Percentiles rank a stretch among this genome's conserved stretches.
Evolutionary conservation across 2,888 invertebrate species (phyloP).

Genomic region (Margaritifera margaritifera): DNA sequence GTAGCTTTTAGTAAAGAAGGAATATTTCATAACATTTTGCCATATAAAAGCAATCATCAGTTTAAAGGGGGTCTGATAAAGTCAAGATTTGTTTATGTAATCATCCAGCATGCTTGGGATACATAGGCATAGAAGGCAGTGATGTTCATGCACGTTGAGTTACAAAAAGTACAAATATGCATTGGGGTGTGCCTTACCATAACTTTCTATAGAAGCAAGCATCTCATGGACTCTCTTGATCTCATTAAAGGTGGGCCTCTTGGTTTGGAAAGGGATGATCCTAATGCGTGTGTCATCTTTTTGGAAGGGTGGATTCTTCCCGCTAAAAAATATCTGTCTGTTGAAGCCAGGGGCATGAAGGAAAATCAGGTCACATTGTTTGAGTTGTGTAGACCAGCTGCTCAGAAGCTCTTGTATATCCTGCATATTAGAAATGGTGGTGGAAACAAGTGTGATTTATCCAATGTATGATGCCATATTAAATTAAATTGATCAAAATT

Average conservation of each 20-base stretch:
- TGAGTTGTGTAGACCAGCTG: constrained; percentile 81
- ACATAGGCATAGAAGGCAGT: too few species aligned
- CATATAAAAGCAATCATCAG: too few species aligned
- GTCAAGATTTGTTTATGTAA: too few species aligned
- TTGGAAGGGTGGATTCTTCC: constrained; percentile 80
- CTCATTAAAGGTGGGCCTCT: constrained; percentile 87
- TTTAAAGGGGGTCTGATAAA: too few species aligned
- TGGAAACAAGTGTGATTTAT: too few species aligned
- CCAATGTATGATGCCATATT: too few species aligned
- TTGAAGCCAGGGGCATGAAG: constrained; percentile 86
- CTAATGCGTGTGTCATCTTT: constrained; percentile 64
- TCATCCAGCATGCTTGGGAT: too few species aligned
- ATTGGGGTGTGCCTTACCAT: constrained; percentile 43
- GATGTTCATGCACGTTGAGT: too few species aligned
- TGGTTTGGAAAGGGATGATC: constrained; percentile 85
- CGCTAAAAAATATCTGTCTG: constrained; percentile 81
- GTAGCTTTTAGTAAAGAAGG: too few species aligned
- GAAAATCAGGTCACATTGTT: constrained; percentile 82
- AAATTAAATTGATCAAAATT: too few species aligned
- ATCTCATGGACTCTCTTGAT: constrained; percentile 83
- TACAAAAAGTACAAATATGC: too few species aligned
- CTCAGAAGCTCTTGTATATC: constrained; percentile 83
- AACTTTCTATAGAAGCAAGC: constrained; percentile 75
- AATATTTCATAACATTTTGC: too few species aligned
- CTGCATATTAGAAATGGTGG: constrained; percentile 72